phyloP scores from a whole-genome alignment of 1,140 invertebrate species.

The Lepidurus packardi region DNA sequence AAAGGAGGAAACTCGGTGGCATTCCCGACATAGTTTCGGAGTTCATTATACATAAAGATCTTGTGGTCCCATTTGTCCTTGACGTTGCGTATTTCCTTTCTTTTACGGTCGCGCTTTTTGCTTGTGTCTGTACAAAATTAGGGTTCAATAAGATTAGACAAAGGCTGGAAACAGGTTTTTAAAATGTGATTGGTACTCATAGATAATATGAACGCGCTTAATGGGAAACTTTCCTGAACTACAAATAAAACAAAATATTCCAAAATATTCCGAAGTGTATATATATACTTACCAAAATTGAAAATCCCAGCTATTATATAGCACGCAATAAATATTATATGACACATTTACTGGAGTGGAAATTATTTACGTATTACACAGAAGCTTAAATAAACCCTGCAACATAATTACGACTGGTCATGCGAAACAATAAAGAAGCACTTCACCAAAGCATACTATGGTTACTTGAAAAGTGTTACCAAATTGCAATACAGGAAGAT shows the following conservation, averaged over 20 bases:
- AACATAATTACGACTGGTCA: background rate
- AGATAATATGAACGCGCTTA: too few species aligned
- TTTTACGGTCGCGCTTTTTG: background rate
- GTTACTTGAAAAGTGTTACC: background rate
- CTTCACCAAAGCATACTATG: background rate
- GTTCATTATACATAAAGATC: background rate
- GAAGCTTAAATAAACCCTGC: background rate
- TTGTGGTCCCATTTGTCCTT: background rate
- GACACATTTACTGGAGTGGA: background rate
- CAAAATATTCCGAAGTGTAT: background rate
- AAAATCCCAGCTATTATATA: background rate
- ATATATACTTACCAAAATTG: background rate
- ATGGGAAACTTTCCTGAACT: too few species aligned
- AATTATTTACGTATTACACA: background rate
- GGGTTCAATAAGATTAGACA: background rate
- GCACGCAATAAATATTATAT: background rate
- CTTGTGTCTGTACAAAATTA: background rate
- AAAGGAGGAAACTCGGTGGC: background rate
- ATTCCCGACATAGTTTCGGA: background rate
- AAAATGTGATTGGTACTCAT: too few species aligned
- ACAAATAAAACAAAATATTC: background rate
- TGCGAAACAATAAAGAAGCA: too few species aligned
- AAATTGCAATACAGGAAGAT: background rate
- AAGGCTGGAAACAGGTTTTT: background rate
- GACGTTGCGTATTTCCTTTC: background rate